A percentile compares a stretch with the other conserved stretches of the same genome.
phyloP scores from a whole-genome alignment of 2,797 vertebrate genomes.

The Leuciscus waleckii region DNA sequence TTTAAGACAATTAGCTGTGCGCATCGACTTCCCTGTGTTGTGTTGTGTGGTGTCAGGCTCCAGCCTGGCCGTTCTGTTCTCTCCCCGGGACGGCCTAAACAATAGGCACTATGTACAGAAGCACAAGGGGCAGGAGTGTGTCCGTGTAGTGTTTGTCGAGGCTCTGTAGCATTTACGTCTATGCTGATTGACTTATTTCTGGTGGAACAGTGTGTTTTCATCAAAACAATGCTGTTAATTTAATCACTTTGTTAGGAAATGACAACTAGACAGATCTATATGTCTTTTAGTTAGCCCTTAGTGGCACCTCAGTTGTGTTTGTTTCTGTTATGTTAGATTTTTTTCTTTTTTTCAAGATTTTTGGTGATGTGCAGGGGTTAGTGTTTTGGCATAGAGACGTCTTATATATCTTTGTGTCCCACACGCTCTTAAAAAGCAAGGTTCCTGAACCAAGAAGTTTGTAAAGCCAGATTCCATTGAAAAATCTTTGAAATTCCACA shows the following conservation, averaged over 20 bases:
- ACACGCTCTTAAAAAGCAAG: neutral
- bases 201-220: conserved; percentile 27
- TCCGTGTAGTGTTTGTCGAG: conserved; percentile 28
- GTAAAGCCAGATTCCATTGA: neutral
- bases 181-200: conserved; percentile 34
- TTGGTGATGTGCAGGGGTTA: neutral
- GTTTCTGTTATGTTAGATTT: neutral
- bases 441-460: neutral
- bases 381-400: neutral
- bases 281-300: neutral
- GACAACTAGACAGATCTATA: conserved; percentile 4
- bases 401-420: neutral
- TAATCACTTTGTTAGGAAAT: conserved; percentile 11
- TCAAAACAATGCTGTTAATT: neutral
- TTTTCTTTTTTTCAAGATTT: neutral
- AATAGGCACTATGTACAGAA: conserved; percentile 76
- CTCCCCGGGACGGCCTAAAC: conserved; percentile 73
- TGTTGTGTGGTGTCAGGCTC: conserved; percentile 84
- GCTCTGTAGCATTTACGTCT: conserved; percentile 27
- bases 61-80: conserved; percentile 74
- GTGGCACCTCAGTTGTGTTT: neutral
- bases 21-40: conserved; percentile 83
- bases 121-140: conserved; percentile 53
- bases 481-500: neutral
- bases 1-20: conserved; percentile 81